Base-by-base conservation (phyloP, 2,797 vertebrate genomes). In the Tapera naevia region DNA sequence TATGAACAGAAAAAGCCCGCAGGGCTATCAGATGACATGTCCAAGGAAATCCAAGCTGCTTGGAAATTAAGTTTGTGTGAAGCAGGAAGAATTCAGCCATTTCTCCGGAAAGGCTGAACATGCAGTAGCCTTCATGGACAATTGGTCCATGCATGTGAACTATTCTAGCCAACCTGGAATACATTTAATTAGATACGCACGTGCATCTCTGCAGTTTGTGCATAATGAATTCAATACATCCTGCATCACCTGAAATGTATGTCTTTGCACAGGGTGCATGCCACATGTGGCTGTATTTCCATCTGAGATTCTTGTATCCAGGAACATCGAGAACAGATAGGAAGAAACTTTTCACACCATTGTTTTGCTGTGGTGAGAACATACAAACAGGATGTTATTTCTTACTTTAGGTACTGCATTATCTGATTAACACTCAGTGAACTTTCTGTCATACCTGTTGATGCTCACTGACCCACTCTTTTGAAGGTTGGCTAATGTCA, bases 41-140 rank as follows among this genome's bases (percentile, higher is more conserved):
- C 60, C 78, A 87, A 75, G 51, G 86, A 88, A 93, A 91, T 80
- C n/a, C 27, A 94, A 81, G 48, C 58, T 86, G 10, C 48, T 75
- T 75, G 62, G 62, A 90, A 90, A 54, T 33, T 12, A 70, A 58
- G 25, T 48, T 37, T 76, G 51, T 46, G 37, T 56, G 70, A 92
- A 86, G 79, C 85, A 54, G 43, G 41, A 89, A 75, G 56, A 76
- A 85, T 75, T 30, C 61, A 71, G 27, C 28, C 54, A 33, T 54
- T 87, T 80, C 35, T 93, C 27, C 50, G 30, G 25, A 67, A 32
- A 5, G 28, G 22, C 16, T 6, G 1, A 75, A 45, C 11, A 15
- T 14, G 39, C 43, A 62, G 28, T 35, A 82, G 51, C 22, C 46
- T 65, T 30, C 0, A 4, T 11, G 35, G 57, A 30, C 51, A 48